A percentile compares a stretch with the other conserved stretches of the same genome.
Conservation (phyloP, 2,113 vertebrate genomes). For the Hydropotes inermis region DNA sequence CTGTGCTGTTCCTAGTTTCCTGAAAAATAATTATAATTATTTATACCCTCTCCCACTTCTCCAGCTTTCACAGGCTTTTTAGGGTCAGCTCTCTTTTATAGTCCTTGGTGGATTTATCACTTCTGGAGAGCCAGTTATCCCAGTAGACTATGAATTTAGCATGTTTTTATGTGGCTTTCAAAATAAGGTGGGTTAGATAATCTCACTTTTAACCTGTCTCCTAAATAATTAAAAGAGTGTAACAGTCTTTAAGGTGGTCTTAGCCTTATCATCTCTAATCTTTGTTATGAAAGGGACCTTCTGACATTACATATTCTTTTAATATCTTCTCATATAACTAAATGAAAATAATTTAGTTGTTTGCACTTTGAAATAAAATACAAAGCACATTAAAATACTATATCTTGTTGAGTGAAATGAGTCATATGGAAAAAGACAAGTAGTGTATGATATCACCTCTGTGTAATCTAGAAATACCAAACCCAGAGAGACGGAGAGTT, state of each 20-base stretch:
- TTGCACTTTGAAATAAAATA: slow-evolving; percentile 31
- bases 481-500: not conserved
- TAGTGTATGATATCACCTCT: not conserved
- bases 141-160: not conserved
- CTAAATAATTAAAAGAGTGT: not conserved
- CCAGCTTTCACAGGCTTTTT: not conserved
- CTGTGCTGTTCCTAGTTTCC: not conserved
- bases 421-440: not conserved
- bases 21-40: not conserved
- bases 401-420: not conserved
- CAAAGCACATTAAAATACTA: not conserved
- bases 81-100: not conserved
- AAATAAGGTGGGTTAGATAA: not conserved
- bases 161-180: slow-evolving; percentile 23
- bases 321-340: not conserved
- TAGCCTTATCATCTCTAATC: not conserved
- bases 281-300: not conserved
- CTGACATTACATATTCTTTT: not conserved
- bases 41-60: not conserved
- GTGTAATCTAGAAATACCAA: not conserved
- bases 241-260: not conserved
- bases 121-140: not conserved
- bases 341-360: not conserved
- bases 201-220: not conserved
- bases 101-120: not conserved